Evolutionary conservation across 2,113 vertebrate genomes (phyloP).

Genomic region (Hemibagrus wyckioides): DNA sequence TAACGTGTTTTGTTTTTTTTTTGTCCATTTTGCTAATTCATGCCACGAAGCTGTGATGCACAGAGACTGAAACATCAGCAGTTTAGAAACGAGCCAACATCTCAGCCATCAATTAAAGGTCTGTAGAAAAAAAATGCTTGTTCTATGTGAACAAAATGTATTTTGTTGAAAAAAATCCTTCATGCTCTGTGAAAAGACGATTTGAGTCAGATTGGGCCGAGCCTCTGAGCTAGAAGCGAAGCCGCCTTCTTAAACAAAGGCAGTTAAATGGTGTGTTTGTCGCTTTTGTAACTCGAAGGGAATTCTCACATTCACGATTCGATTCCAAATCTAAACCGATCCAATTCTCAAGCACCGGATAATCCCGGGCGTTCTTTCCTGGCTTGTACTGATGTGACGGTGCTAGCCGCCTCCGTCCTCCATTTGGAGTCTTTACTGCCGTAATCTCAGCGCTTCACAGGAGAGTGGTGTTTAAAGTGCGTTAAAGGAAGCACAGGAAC

Average conservation of each 20-base stretch:
- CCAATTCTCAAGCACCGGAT: not conserved
- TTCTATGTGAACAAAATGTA: not conserved
- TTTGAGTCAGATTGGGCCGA: not conserved
- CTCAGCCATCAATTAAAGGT: not conserved
- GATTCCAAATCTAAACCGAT: not conserved
- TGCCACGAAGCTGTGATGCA: not conserved
- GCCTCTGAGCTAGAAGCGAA: not conserved
- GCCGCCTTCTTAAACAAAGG: not conserved
- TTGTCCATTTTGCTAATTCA: not conserved
- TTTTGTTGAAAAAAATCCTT: not conserved
- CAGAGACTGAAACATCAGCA: not conserved
- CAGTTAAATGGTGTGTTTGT: not conserved
- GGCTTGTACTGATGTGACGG: not conserved
- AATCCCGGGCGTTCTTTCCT: not conserved
- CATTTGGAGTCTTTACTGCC: not conserved
- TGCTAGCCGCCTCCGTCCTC: not conserved
- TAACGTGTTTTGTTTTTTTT: not conserved
- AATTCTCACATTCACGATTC: not conserved
- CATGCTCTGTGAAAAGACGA: not conserved
- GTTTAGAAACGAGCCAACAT: not conserved
- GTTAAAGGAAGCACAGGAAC: slow-evolving; percentile 2
- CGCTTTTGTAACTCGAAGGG: not conserved
- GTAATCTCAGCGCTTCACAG: slow-evolving; percentile 10
- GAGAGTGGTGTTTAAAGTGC: slow-evolving; percentile 12
- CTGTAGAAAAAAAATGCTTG: not conserved